Conservation (phyloP, 2,113 vertebrate genomes). For the Phylloscopus trochilus region DNA sequence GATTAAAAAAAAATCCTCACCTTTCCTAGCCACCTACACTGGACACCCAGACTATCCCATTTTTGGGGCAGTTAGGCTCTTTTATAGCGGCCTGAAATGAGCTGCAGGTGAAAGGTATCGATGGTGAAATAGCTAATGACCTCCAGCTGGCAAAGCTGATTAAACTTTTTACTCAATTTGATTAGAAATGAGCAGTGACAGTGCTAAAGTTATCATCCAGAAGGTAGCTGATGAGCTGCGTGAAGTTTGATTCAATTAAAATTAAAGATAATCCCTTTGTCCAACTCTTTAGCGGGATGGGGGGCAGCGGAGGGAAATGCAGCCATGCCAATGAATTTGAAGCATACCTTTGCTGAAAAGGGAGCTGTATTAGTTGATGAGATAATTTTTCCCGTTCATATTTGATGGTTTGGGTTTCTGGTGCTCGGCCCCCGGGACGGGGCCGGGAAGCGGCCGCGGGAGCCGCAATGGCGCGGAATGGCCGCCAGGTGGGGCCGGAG, state of each 20-base stretch:
- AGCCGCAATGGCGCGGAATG: accelerated
- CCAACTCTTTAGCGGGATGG: not conserved
- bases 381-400: not conserved
- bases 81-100: not conserved
- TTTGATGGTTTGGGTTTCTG: accelerated
- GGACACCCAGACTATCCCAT: accelerated
- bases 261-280: not conserved
- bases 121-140: not conserved
- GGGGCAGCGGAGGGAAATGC: accelerated
- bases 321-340: not conserved
- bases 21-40: accelerated
- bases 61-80: accelerated
- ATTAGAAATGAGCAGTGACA: not conserved
- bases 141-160: not conserved
- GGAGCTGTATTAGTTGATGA: accelerated
- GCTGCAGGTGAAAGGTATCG: not conserved
- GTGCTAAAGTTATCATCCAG: not conserved
- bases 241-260: not conserved
- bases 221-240: not conserved
- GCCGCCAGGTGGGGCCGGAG: not conserved
- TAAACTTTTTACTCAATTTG: not conserved
- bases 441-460: not conserved
- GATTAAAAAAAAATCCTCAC: accelerated
- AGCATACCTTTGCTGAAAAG: not conserved
- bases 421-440: accelerated